Base-by-base conservation (phyloP, 2,113 vertebrate species). In the Beaufortia kweichowensis region DNA sequence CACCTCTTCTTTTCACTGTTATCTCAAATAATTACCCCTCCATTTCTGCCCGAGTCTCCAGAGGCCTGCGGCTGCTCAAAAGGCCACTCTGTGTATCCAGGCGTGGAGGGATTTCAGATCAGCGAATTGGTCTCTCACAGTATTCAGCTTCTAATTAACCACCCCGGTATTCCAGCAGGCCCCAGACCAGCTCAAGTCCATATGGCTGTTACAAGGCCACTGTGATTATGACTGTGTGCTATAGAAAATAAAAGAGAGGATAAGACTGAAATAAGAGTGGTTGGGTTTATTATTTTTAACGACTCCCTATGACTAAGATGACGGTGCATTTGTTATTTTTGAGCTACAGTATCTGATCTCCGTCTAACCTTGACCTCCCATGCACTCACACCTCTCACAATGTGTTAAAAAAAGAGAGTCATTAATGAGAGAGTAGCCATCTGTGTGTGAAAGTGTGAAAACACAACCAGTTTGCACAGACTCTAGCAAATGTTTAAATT, bases 21-120 rank as follows among this genome's bases (percentile, higher is more conserved):
- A 94, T 95, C 94, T 94, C 91, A 93, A 92, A 94, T 94, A 94
- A 95, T 95, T 94, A 95, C 92, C 92, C 91, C 85, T 86, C 75
- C 86, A 91, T 93, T 93, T 91, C 92, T 89, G 89, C 90, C 46
- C 7, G 56, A 53, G 63, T 94, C 94, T 92, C 93, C 74, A 84
- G 92, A 90, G 93, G 88, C 90, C 93, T 26, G 80, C 88, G 91
- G 88, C 90, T 91, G 91, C 90, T 92, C 89, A 92, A 93, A 92
- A 93, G 93, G 91, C 89, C 93, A 89, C 92, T 90, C 91, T 91
- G 94, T 94, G 91, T 90, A 81, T 88, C 90, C 86, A 90, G 70
- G 75, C 79, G 70, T 19, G 76, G 57, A 76, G 80, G 82, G 76
- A 83, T 70, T 94, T 92, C 86, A 89, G 90, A 88, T 92, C 90